Percentiles rank a stretch among this genome's conserved stretches.
These are phyloP conservation scores for Caenorhabditis macrosperma DNA, from an alignment of 2,888 invertebrate species.

Conservation along the genomic window DNA sequence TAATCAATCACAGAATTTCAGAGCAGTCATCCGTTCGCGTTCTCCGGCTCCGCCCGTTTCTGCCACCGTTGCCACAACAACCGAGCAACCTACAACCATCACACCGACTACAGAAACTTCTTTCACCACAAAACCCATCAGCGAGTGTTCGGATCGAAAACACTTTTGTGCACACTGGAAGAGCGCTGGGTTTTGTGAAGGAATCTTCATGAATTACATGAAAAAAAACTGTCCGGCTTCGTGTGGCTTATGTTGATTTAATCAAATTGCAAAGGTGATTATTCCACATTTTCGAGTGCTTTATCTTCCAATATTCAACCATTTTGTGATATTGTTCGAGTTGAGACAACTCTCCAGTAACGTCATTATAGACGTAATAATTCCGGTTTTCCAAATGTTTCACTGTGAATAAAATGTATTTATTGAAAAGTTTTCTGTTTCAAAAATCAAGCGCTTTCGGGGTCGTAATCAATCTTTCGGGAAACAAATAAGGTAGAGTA, in stretches of 20 bases:
- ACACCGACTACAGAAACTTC: conserved; percentile 22
- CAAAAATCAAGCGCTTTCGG: no score
- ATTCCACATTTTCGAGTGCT: conserved; percentile 11
- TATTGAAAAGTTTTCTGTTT: no score
- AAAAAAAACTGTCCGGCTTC: conserved; percentile 76
- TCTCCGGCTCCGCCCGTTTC: conserved; percentile 58
- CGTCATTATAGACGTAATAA: conserved; percentile 51
- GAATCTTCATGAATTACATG: conserved; percentile 78
- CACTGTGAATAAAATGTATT: no score
- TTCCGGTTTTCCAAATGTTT: conserved; percentile 13
- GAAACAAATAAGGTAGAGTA: no score
- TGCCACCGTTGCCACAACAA: conserved; percentile 20
- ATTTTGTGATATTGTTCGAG: background rate
- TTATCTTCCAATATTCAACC: background rate
- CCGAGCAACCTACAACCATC: conserved; percentile 24
- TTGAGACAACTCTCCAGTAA: conserved; percentile 39
- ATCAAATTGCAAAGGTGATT: background rate
- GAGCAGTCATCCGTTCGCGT: conserved; percentile 59
- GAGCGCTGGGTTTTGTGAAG: conserved; percentile 78
- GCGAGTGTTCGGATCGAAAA: conserved; percentile 74
- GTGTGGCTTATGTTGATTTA: conserved; percentile 73
- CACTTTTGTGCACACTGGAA: conserved; percentile 79
- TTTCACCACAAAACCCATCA: conserved; percentile 35
- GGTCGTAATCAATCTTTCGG: no score
- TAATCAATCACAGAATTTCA: conserved; percentile 53